phyloP scores from a whole-genome alignment of 2,888 invertebrate genomes.

The Protophormia terraenovae region DNA sequence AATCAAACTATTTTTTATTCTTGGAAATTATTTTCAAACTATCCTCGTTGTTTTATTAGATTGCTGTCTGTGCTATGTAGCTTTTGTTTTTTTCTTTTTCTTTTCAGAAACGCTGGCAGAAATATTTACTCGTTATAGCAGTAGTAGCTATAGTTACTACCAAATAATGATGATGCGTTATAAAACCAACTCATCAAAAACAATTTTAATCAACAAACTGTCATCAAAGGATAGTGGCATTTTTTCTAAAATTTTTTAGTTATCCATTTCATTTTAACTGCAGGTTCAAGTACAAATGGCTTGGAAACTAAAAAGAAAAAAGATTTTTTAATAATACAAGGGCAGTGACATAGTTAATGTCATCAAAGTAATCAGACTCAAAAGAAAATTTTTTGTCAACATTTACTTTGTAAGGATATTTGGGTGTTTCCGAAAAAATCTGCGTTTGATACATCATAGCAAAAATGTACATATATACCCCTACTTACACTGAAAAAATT shows the following conservation, averaged over 20 bases:
- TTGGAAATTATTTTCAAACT: not conserved
- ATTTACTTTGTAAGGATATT: not conserved
- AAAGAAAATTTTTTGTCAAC: not conserved
- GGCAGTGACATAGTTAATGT: conserved; percentile 22
- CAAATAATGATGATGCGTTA: conserved; percentile 51
- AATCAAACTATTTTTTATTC: too few species aligned
- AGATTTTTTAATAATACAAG: conserved; percentile 6
- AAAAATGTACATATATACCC: too few species aligned
- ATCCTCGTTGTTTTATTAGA: not conserved
- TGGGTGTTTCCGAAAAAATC: not conserved
- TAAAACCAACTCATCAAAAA: conserved; percentile 60
- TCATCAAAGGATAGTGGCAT: conserved; percentile 54
- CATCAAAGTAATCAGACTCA: not conserved
- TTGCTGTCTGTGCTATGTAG: not conserved
- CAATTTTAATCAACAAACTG: conserved; percentile 62
- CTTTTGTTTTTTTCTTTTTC: not conserved
- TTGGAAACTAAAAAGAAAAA: not conserved
- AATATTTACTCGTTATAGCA: conserved; percentile 29
- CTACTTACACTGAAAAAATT: too few species aligned
- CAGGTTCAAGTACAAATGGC: conserved; percentile 8
- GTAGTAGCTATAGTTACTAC: conserved; percentile 4
- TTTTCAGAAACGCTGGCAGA: not conserved
- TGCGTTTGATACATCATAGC: too few species aligned
- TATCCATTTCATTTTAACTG: not conserved
- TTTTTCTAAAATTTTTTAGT: not conserved